Evolutionary conservation across 2,797 vertebrate genomes (phyloP).

Genomic region (Ciconia nigra): DNA sequence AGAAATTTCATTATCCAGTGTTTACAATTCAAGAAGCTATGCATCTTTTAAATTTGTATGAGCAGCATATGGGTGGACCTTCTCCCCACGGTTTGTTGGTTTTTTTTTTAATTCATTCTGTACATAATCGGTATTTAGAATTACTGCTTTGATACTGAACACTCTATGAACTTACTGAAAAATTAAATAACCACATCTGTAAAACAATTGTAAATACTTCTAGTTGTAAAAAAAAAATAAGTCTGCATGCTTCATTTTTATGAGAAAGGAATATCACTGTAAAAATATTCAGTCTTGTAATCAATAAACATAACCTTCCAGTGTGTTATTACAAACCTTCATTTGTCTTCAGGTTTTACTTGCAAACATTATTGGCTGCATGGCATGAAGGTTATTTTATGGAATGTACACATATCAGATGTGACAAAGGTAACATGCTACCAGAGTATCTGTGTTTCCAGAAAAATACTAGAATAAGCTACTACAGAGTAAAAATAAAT

Average conservation of each 20-base stretch:
- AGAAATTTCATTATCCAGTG: slow-evolving; percentile 46
- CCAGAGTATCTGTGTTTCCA: background rate
- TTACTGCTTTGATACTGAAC: slow-evolving; percentile 21
- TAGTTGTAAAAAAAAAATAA: background rate
- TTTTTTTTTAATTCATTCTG: slow-evolving; percentile 12
- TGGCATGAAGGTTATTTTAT: slow-evolving; percentile 49
- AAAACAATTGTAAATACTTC: slow-evolving; percentile 49
- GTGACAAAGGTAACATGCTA: background rate
- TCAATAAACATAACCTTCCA: slow-evolving; percentile 53
- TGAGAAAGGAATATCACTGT: background rate
- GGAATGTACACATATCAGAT: background rate
- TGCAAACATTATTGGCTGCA: slow-evolving; percentile 13
- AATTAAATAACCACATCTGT: slow-evolving; percentile 52
- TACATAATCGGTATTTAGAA: slow-evolving; percentile 25
- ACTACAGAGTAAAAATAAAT: background rate
- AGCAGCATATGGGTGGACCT: slow-evolving; percentile 25
- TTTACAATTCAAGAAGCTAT: slow-evolving; percentile 44
- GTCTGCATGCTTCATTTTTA: background rate
- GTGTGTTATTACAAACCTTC: slow-evolving; percentile 36
- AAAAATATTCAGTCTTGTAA: slow-evolving; percentile 22
- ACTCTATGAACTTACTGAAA: slow-evolving; percentile 43
- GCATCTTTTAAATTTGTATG: slow-evolving; percentile 62
- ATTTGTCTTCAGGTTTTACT: slow-evolving; percentile 50
- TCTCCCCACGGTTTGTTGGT: background rate
- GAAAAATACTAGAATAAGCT: background rate